Base-by-base conservation (phyloP, 2,113 vertebrate species). In the Hyaena hyaena region DNA sequence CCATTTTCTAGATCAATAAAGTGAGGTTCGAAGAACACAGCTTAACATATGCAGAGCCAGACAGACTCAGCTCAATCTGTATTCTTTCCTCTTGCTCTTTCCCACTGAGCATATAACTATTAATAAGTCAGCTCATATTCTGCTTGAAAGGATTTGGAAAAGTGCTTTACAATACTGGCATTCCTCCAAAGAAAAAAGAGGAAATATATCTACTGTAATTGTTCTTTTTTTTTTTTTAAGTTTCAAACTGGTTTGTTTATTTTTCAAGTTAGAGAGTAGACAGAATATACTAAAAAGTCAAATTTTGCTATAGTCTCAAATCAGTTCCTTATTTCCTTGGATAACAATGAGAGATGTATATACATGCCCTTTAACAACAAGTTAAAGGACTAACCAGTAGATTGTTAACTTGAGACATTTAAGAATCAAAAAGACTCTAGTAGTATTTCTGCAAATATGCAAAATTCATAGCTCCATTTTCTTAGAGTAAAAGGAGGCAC, bases 101-200 rank as follows among this genome's bases (percentile, higher is more conserved):
- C 95, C 88, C 66, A 48, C 80, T n/a, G 76, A 97, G 93, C 83
- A 90, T 50, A 69, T 74, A 71, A 89, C 50, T 93, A 76, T 96
- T 96, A 84, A 97, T 92, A 95, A 97, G 91, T 66, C 97, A 92
- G 92, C 86, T 96, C 79, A 79, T 73, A 79, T 83, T 96, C 96
- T 74, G 74, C 79, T 71, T 92, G 74, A 93, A 93, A 91, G 93
- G 63, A 61, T 92, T 93, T 66, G 61, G 92, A 82, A 68, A 92
- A 80, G 31, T 23, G 39, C 43, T 92, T 83, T 45, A 45, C 8
- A 16, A 73, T 50, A n/a, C 23, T 83, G 93, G 86, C 97, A 89
- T 50, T 53, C 65, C 28, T 96, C 79, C 89, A 90, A 69, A 39
- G 39, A 39, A 80, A 93, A 26, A 71, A 90, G n/a, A 66, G 21